A percentile compares a stretch with the other conserved stretches of the same genome.
Evolutionary conservation across 2,797 vertebrate genomes (phyloP).

Genomic region (Ispidina lecontei): DNA sequence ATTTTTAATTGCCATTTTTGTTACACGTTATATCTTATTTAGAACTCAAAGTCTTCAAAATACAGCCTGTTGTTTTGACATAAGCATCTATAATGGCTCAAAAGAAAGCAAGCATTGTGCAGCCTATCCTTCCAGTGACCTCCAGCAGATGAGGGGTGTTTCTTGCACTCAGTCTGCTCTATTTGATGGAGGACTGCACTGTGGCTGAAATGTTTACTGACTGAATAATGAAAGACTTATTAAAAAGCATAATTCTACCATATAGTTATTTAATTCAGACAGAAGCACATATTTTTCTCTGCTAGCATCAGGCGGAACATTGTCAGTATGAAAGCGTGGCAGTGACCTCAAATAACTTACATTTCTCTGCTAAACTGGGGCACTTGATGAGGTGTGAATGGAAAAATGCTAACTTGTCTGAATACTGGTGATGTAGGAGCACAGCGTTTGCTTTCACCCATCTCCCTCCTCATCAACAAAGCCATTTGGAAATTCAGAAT

Average conservation of each 20-base stretch:
- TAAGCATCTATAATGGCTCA: not conserved
- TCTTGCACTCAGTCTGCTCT: not conserved
- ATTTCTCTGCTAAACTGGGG: not conserved
- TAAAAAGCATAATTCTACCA: not conserved
- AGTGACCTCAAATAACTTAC: not conserved
- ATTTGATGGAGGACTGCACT: not conserved
- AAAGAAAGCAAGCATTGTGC: conserved; percentile 26
- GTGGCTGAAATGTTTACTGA: not conserved
- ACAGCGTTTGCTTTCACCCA: not conserved
- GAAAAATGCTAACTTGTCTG: not conserved
- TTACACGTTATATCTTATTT: not conserved
- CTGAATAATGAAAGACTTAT: not conserved
- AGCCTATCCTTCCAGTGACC: conserved; percentile 1
- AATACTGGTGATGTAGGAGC: not conserved
- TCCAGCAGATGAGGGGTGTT: not conserved
- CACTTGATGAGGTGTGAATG: not conserved
- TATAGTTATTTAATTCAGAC: not conserved
- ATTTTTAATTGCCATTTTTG: not conserved
- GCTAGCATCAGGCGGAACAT: not conserved
- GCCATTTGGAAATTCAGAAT: not conserved
- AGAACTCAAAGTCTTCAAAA: not conserved
- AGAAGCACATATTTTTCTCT: not conserved
- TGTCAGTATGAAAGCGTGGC: not conserved
- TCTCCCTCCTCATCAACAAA: not conserved
- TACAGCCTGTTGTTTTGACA: not conserved